phyloP scores from a whole-genome alignment of 2,888 invertebrate species.

The Heliconius charithonia region DNA sequence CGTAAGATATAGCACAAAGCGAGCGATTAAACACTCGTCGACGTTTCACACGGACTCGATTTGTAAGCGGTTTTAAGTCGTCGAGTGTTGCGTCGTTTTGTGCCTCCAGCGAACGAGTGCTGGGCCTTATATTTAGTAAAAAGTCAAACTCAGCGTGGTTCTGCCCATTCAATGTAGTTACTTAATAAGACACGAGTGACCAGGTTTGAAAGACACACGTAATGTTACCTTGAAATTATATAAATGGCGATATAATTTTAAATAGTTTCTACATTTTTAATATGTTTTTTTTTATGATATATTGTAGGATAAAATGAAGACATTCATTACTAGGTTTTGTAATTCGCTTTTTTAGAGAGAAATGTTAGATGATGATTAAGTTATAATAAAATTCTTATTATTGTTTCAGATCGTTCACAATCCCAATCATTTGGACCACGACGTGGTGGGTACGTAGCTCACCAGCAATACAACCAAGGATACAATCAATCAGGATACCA shows the following conservation, averaged over 20 bases:
- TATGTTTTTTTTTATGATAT: neutral
- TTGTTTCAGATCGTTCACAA: conserved; percentile 72
- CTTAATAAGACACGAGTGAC: conserved; percentile 25
- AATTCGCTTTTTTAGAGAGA: no score
- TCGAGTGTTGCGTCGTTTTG: conserved; percentile 60
- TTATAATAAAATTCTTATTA: neutral
- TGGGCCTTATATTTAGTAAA: conserved; percentile 37
- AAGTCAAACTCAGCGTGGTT: conserved; percentile 18
- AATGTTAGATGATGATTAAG: neutral
- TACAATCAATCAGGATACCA: conserved; percentile 52
- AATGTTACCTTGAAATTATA: neutral
- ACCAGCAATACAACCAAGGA: conserved; percentile 48
- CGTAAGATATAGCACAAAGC: conserved; percentile 63
- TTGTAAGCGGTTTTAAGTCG: conserved; percentile 54
- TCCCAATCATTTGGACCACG: conserved; percentile 68
- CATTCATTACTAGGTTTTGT: no score
- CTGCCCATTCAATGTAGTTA: conserved; percentile 18
- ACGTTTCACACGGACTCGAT: conserved; percentile 44
- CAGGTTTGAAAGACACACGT: conserved; percentile 8
- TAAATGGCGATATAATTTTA: conserved; percentile 3
- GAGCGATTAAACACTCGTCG: conserved; percentile 71
- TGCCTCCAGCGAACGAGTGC: conserved; percentile 41
- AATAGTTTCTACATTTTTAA: conserved; percentile 7
- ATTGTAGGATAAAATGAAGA: no score
- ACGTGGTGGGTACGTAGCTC: conserved; percentile 68